Base-by-base conservation (phyloP, 2,113 vertebrate genomes). In the Rutilus rutilus region DNA sequence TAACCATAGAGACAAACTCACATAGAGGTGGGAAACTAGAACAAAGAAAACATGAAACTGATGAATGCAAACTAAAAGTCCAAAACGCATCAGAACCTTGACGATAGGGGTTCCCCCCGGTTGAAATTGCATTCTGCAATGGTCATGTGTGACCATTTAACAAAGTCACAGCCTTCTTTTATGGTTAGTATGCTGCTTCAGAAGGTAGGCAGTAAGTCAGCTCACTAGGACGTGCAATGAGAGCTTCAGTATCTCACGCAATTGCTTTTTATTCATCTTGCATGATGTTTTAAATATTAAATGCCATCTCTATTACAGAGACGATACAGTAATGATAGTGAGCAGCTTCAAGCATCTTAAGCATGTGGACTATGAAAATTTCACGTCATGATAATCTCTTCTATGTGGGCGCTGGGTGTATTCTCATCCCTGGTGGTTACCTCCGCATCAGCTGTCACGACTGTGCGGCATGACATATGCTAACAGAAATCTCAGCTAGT, bases 401-500 rank as follows among this genome's bases (percentile, higher is more conserved):
- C 33, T 47, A 17, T 75, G 69, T 60, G 69, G 21, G 67, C 21
- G 0, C 81, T 83, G 30, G 8, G 19, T 39, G 25, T 30, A 83
- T 78, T 25, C 64, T 76, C 52, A 47, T 75, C 77, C 57, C 39
- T 67, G 67, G 79, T 81, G 77, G 45, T 76, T 74, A 59, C 50
- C 19, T 36, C 42, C 36, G 36, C 79, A 78, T 78, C 71, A 85
- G 83, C 65, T 78, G 67, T 52, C 75, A 73, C 17, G 59, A 74
- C 75, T 27, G 83, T 81, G 36, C 36, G 47, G 71, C 39, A 50
- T 69, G 80, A 19, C 50, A 74, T 67, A 85, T 82, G 79, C 67
- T 82, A 47, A 83, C 59, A 50, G 79, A 86, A 86, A 71, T 50
- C 69, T 83, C 80, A 84, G 45, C 81, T 81, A 50, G 69, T 80